A percentile compares a stretch with the other conserved stretches of the same genome.
These are phyloP conservation scores for Phoenicopterus ruber DNA, from an alignment of 2,113 vertebrate species.

Conservation along the genomic window DNA sequence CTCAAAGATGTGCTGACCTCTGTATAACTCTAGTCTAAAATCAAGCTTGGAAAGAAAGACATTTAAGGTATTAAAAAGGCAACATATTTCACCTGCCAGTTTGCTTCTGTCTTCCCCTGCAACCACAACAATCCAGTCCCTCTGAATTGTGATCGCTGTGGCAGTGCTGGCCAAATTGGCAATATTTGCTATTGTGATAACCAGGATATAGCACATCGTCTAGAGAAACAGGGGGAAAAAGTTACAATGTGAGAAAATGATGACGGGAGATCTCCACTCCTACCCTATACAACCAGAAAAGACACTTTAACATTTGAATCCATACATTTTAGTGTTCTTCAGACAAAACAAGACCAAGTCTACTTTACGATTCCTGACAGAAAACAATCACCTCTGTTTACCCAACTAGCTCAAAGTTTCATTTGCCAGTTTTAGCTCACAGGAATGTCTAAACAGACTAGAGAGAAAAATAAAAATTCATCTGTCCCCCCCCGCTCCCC, in stretches of 20 bases:
- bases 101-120: conserved; percentile 92
- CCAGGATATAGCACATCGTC: conserved; percentile 93
- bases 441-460: background rate
- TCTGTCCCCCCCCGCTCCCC: background rate
- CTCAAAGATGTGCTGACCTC: background rate
- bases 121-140: conserved; percentile 98
- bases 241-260: background rate
- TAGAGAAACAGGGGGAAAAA: conserved; percentile 54
- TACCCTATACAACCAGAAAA: background rate
- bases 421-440: background rate
- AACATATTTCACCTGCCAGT: conserved; percentile 85
- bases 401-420: background rate
- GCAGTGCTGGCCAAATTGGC: conserved; percentile 98
- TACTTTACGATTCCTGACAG: background rate
- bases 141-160: conserved; percentile 93
- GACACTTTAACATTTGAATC: background rate
- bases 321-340: background rate
- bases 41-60: background rate
- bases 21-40: background rate
- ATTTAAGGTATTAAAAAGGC: conserved; percentile 25
- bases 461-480: background rate
- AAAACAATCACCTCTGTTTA: background rate
- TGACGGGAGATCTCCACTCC: background rate
- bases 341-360: background rate
- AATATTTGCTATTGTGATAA: conserved; percentile 95